phyloP scores from a whole-genome alignment of 37 sponge, comb jelly and placozoan species.

The Lycopodina hypogea region DNA sequence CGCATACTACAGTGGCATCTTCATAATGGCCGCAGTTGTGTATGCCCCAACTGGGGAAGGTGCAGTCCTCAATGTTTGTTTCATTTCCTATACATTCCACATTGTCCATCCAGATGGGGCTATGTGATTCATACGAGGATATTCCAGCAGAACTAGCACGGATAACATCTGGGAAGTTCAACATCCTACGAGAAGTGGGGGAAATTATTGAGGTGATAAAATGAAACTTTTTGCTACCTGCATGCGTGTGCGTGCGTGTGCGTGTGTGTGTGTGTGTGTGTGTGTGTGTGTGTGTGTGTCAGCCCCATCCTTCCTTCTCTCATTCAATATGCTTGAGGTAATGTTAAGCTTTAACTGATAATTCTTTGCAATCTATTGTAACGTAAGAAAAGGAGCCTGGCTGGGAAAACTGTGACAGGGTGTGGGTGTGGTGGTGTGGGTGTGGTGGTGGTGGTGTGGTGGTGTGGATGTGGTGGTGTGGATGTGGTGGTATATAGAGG shows the following conservation, averaged over 20 bases:
- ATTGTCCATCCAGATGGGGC: constrained; percentile 73
- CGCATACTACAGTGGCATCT: constrained; percentile 58
- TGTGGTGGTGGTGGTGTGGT: too few species aligned
- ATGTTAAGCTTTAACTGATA: too few species aligned
- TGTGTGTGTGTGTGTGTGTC: too few species aligned
- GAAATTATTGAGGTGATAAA: neutral
- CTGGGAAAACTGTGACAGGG: too few species aligned
- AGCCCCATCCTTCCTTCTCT: too few species aligned
- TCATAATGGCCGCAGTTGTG: constrained; percentile 60
- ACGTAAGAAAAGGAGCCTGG: too few species aligned
- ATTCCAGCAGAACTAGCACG: neutral
- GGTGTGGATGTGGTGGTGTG: too few species aligned
- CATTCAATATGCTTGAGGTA: too few species aligned
- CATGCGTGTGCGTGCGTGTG: neutral
- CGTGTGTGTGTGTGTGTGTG: too few species aligned
- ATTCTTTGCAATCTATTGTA: too few species aligned
- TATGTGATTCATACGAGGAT: neutral
- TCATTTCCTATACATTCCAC: constrained; percentile 69
- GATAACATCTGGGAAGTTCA: constrained; percentile 28
- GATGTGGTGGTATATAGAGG: too few species aligned
- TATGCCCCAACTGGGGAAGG: constrained; percentile 72
- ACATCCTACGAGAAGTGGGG: constrained; percentile 26
- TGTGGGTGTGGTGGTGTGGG: too few species aligned
- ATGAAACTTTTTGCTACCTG: neutral
- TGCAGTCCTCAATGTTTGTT: constrained; percentile 44